Evolutionary conservation across 1,140 invertebrate genomes (phyloP), one percentile per base, ranked within the genome.

Genomic region (Bombus terrestris): DNA sequence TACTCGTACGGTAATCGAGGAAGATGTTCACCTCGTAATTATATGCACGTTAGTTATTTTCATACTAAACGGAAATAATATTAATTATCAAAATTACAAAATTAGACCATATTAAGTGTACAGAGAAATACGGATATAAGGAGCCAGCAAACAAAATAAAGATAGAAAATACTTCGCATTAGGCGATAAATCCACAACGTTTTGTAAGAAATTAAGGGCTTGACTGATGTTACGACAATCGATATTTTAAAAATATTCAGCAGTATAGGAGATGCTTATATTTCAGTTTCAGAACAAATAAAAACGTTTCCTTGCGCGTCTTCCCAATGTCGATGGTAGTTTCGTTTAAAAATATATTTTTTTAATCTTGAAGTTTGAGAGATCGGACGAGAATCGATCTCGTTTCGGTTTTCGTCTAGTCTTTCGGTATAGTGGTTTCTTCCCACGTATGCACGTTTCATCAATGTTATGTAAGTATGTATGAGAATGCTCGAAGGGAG

Each of bases 401-500:
- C 10, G 35, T 39, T 39, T 71, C 25, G 47, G 53, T 57, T 64
- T 28, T 28, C 18, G 35, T 37, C 5, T 41, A 37, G 25, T 74
- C 18, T 74, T 64, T 35, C 37, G 5, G 12, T 10, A 43, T 41
- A 53, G 71, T 47, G 57, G 12, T 82, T 28, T 74, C 71, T 13
- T 28, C 80, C 39, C 37, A 37, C 57, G 37, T 41, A 37, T 35
- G 9, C 59, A n/a, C 62, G 62, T 76, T 82, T 35, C 81, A 81
- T 73, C 69, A 75, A 85, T 59, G 64, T 88, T 85, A 85, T 66
- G 86, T 64, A 85, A 88, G 66, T 80, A 71, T 81, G 85, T 80
- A 71, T 81, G 85, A 76, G 68, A 32, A 73, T 53, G 72, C 32
- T 75, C 66, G 35, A 81, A 35, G 73, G 28, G 69, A 78, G 87